Conservation (phyloP, 2,888 invertebrate genomes). For the Drosophila borborema region DNA sequence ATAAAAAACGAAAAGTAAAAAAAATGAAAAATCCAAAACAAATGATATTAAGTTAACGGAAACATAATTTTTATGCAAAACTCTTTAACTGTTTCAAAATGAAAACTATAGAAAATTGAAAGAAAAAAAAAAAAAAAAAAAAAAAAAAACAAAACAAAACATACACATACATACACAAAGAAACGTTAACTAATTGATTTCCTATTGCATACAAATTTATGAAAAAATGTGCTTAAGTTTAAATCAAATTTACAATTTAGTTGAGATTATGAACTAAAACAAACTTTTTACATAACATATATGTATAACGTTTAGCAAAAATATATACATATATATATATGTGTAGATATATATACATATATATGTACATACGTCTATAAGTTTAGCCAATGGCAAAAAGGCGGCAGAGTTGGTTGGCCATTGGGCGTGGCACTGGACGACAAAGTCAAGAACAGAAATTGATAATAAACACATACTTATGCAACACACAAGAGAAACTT, state of each 20-base stretch:
- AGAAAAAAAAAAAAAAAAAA: neutral
- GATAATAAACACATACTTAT: neutral
- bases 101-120: conserved; percentile 32
- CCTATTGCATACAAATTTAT: conserved; percentile 76
- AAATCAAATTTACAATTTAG: conserved; percentile 80
- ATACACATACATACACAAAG: conserved; percentile 3
- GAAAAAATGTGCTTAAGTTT: conserved; percentile 78
- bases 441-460: neutral
- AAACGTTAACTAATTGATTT: conserved; percentile 61
- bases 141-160: neutral
- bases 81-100: conserved; percentile 29
- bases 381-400: conserved; percentile 61
- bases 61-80: conserved; percentile 48
- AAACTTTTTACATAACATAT: conserved; percentile 56
- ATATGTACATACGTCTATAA: conserved; percentile 45
- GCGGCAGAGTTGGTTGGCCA: conserved; percentile 34
- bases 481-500: neutral
- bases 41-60: conserved; percentile 63
- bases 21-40: conserved; percentile 31
- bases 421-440: conserved; percentile 43
- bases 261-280: conserved; percentile 71
- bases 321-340: neutral
- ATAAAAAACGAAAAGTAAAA: neutral
- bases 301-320: conserved; percentile 47
- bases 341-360: conserved; percentile 23